A percentile compares a stretch with the other conserved stretches of the same genome.
Conservation (phyloP, 2,888 invertebrate species). For the Oxycera nigricornis region DNA sequence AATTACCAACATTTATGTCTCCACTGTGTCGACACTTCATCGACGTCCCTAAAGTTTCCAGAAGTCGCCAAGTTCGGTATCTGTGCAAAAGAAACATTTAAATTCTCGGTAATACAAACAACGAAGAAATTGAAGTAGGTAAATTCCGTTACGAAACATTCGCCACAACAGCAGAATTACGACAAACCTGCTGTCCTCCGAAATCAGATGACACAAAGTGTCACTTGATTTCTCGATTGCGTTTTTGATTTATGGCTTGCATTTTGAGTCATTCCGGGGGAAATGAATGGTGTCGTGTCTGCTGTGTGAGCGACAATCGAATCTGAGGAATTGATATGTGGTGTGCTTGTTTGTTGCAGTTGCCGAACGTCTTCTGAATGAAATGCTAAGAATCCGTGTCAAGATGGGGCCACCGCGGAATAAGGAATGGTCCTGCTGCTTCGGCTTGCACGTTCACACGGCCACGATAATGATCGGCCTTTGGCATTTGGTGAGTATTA, state of each 20-base stretch:
- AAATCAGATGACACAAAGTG: slow-evolving; percentile 33
- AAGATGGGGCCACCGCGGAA: slow-evolving; percentile 68
- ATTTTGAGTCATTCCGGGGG: not conserved
- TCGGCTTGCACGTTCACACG: slow-evolving; percentile 83
- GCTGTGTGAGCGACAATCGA: not conserved
- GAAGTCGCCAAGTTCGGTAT: not conserved
- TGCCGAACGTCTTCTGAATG: slow-evolving; percentile 46
- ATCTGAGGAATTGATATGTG: not conserved
- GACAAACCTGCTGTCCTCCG: not conserved
- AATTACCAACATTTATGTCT: not conserved
- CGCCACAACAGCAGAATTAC: not conserved
- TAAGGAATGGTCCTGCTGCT: slow-evolving; percentile 81
- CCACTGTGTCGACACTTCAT: slow-evolving; percentile 7
- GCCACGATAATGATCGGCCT: slow-evolving; percentile 81
- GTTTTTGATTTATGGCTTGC: not conserved
- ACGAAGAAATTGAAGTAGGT: not conserved
- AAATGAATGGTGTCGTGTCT: not conserved
- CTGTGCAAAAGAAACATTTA: not conserved
- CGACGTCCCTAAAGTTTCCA: not conserved
- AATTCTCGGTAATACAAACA: not conserved
- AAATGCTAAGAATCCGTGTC: slow-evolving; percentile 61
- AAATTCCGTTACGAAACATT: not conserved
- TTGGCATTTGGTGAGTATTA: slow-evolving; percentile 79
- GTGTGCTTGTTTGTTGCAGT: slow-evolving; percentile 10
- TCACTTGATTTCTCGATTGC: slow-evolving; percentile 11